Evolutionary conservation across 2,888 invertebrate species (phyloP).

Genomic region (Cinara cedri): DNA sequence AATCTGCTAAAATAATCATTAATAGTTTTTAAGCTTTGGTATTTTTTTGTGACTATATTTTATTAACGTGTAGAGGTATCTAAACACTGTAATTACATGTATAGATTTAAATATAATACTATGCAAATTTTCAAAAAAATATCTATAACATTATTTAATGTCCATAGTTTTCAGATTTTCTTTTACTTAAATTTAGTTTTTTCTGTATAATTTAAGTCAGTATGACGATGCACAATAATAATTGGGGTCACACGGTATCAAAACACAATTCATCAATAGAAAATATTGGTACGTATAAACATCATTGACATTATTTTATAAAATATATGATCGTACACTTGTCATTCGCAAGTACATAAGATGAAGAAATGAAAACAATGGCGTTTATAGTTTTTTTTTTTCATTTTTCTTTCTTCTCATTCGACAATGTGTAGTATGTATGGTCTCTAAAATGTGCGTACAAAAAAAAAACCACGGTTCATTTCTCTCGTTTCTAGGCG

Average conservation of each 20-base stretch:
- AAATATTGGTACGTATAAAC: conserved; percentile 27
- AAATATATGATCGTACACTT: conserved; percentile 18
- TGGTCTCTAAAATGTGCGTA: conserved; percentile 30
- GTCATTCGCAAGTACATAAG: conserved; percentile 14
- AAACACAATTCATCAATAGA: conserved; percentile 16
- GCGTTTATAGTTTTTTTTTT: conserved; percentile 26
- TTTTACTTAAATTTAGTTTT: too few relatives aligned
- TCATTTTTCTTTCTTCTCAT: conserved; percentile 31
- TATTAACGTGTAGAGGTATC: too few relatives aligned
- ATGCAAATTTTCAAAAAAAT: too few relatives aligned
- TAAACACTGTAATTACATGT: too few relatives aligned
- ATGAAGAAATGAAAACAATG: conserved; percentile 44
- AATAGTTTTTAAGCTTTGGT: too few relatives aligned
- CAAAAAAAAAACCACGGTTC: conserved; percentile 19
- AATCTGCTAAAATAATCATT: too few relatives aligned
- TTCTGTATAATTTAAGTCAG: not conserved
- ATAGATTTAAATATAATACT: too few relatives aligned
- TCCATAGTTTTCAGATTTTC: too few relatives aligned
- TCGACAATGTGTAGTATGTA: conserved; percentile 20
- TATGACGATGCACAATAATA: not conserved
- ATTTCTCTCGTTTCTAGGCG: conserved; percentile 47
- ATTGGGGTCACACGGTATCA: conserved; percentile 28
- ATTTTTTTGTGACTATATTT: too few relatives aligned
- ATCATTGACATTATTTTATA: conserved; percentile 40
- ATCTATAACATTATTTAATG: too few relatives aligned